phyloP scores from a whole-genome alignment of 92 coral and sea anemone species.

The Epizoanthus rinbou region DNA sequence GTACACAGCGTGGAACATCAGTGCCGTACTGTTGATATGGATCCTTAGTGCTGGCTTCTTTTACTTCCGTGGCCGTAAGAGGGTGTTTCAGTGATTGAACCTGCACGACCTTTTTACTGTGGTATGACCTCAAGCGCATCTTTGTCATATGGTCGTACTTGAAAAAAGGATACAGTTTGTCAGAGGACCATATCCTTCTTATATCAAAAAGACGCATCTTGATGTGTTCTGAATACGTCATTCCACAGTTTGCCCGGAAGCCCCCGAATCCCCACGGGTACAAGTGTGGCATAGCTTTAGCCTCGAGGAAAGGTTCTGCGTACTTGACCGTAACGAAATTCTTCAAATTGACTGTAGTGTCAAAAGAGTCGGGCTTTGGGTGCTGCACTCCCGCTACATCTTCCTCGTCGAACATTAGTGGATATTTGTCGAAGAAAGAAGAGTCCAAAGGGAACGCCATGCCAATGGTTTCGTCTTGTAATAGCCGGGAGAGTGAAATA shows the following conservation, averaged over 20 bases:
- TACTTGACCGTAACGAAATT: background rate
- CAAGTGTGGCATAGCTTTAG: background rate
- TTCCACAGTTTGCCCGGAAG: background rate
- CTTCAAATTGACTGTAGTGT: background rate
- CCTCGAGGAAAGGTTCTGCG: background rate
- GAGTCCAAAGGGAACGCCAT: constrained; percentile 1
- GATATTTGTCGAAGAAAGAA: background rate
- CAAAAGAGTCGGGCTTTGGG: background rate
- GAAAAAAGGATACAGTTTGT: background rate
- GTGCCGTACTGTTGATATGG: constrained; percentile 20
- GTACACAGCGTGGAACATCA: background rate
- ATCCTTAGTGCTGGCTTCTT: background rate
- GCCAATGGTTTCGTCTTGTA: constrained; percentile 1
- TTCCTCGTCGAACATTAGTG: background rate
- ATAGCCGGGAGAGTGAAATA: background rate
- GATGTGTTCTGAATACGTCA: background rate
- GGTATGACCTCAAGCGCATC: background rate
- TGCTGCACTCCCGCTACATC: background rate
- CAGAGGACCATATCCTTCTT: background rate
- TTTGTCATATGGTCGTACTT: background rate
- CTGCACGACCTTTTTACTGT: background rate
- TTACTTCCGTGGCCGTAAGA: background rate
- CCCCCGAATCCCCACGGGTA: constrained; percentile 1
- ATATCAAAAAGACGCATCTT: background rate
- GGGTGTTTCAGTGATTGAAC: background rate